A percentile compares a stretch with the other conserved stretches of the same genome.
phyloP scores from a whole-genome alignment of 2,797 vertebrate species.

The Tympanoctomys barrerae region DNA sequence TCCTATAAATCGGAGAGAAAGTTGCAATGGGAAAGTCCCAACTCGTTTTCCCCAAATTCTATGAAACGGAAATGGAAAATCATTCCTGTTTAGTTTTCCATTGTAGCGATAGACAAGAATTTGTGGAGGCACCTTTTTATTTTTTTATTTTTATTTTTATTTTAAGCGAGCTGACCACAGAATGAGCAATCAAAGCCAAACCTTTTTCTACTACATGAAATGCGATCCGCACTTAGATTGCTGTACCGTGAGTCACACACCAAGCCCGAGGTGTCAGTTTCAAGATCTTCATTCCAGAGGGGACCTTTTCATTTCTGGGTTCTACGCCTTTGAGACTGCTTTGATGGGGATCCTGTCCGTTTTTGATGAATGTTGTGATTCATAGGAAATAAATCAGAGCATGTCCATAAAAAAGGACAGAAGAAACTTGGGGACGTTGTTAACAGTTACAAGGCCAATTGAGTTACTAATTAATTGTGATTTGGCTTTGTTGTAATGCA shows the following conservation, averaged over 20 bases:
- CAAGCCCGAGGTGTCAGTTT: not conserved
- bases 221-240: not conserved
- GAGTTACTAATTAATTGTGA: not conserved
- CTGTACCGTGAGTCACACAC: not conserved
- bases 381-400: not conserved
- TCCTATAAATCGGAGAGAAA: slow-evolving; percentile 43
- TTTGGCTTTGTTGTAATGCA: not conserved
- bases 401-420: not conserved
- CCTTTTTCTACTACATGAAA: slow-evolving; percentile 1
- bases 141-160: not conserved
- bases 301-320: not conserved
- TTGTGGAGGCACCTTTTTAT: not conserved
- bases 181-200: not conserved
- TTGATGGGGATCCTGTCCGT: not conserved
- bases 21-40: slow-evolving; percentile 16
- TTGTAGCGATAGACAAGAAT: not conserved
- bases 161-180: not conserved
- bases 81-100: not conserved
- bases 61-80: not conserved
- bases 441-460: not conserved
- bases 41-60: slow-evolving; percentile 49
- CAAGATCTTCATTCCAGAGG: not conserved
- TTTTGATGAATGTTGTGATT: not conserved
- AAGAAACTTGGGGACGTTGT: not conserved
- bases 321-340: not conserved